A percentile compares a stretch with the other conserved stretches of the same genome.
phyloP scores from a whole-genome alignment of 2,888 invertebrate species.

The Acanthosepion esculentum region DNA sequence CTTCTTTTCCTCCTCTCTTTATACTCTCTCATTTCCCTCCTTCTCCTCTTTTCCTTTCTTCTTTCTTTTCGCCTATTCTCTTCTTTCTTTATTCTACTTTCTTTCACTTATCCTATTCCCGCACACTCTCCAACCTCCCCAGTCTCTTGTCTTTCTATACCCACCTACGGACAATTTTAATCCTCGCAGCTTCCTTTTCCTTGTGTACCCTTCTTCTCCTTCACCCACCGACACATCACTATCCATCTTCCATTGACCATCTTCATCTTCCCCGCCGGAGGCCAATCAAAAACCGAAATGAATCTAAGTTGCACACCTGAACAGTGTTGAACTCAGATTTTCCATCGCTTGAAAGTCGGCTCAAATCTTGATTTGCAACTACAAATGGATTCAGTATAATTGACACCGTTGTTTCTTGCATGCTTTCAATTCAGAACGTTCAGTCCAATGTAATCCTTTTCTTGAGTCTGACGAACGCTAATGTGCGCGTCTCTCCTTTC shows the following conservation, averaged over 20 bases:
- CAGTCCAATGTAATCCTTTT: neutral
- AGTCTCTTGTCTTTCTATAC: neutral
- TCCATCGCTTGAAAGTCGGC: neutral
- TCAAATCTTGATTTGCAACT: neutral
- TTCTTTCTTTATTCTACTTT: too few species aligned
- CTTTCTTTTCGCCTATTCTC: too few species aligned
- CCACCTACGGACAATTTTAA: neutral
- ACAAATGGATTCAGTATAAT: neutral
- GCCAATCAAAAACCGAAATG: neutral
- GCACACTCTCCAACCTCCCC: too few species aligned
- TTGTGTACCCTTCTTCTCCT: neutral
- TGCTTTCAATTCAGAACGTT: neutral
- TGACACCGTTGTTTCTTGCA: neutral
- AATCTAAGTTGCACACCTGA: neutral
- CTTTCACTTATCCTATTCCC: too few species aligned
- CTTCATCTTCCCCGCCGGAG: neutral
- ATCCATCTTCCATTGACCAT: neutral
- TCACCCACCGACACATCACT: neutral
- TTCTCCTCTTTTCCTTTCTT: too few species aligned
- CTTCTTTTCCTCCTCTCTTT: too few species aligned
- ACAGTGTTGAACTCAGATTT: neutral
- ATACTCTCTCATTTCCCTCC: too few species aligned
- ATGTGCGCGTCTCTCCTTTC: neutral
- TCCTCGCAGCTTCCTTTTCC: neutral
- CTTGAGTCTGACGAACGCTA: neutral